A percentile compares a stretch with the other conserved stretches of the same genome.
Conservation (phyloP, 2,888 invertebrate species). For the Encarsia formosa region DNA sequence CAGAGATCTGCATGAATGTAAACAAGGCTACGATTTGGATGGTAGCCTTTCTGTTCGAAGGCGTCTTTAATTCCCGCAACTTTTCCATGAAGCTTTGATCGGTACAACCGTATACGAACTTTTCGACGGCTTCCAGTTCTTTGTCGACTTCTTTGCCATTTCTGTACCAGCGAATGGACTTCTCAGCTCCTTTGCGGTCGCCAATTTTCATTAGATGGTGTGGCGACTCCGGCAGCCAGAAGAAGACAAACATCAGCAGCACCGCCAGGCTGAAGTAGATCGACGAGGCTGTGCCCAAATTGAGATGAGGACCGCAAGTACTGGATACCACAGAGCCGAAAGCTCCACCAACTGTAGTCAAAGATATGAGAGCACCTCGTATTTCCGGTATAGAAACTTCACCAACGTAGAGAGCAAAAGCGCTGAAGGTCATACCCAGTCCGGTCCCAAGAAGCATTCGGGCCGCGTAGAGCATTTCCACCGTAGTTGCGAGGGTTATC, state of each 20-base stretch:
- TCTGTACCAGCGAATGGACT: slow-evolving; percentile 21
- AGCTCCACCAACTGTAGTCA: slow-evolving; percentile 38
- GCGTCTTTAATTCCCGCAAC: slow-evolving; percentile 6
- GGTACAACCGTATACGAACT: slow-evolving; percentile 1
- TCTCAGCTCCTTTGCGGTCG: slow-evolving; percentile 6
- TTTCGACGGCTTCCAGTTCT: slow-evolving; percentile 14
- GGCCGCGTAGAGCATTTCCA: slow-evolving; percentile 28
- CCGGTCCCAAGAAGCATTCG: slow-evolving; percentile 33
- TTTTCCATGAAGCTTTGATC: slow-evolving; percentile 5
- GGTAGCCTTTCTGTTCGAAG: slow-evolving; percentile 30
- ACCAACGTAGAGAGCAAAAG: slow-evolving; percentile 39
- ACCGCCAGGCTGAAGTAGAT: slow-evolving; percentile 35
- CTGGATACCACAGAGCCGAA: slow-evolving; percentile 39
- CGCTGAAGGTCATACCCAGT: slow-evolving; percentile 36
- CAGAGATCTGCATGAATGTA: slow-evolving; percentile 39
- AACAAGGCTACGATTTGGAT: slow-evolving; percentile 34
- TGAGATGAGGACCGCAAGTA: slow-evolving; percentile 35
- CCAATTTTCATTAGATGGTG: slow-evolving; percentile 29
- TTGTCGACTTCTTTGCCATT: slow-evolving; percentile 12
- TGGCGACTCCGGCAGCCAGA: slow-evolving; percentile 41
- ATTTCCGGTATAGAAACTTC: slow-evolving; percentile 40
- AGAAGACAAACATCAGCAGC: slow-evolving; percentile 33
- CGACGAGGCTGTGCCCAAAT: slow-evolving; percentile 34
- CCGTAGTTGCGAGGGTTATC: slow-evolving; percentile 30
- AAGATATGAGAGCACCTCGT: slow-evolving; percentile 39